These are phyloP conservation scores for Apocrypta bakeri DNA, from an alignment of 1,140 invertebrate species.

Conservation along the genomic window DNA sequence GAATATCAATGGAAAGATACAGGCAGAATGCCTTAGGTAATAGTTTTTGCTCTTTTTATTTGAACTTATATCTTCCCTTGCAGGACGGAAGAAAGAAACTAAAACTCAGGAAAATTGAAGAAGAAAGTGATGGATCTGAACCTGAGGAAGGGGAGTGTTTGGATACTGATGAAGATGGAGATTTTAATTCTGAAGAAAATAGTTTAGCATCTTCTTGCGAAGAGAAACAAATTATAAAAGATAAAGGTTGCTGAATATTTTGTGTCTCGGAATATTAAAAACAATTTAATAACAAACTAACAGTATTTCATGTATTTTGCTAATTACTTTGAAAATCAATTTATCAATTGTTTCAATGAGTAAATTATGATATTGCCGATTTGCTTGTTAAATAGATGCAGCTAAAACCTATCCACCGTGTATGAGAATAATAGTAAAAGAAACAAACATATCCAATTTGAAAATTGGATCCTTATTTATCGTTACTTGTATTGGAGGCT, in stretches of 20 bases:
- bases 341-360: not conserved
- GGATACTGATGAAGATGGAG: slow-evolving; percentile 71
- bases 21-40: slow-evolving; percentile 77
- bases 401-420: slow-evolving; percentile 87
- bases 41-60: slow-evolving; percentile 67
- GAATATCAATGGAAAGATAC: slow-evolving; percentile 76
- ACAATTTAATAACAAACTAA: too few relatives aligned
- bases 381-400: slow-evolving; percentile 77
- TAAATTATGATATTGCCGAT: not conserved
- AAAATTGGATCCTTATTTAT: slow-evolving; percentile 87
- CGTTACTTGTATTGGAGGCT: slow-evolving; percentile 90
- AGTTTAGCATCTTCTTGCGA: slow-evolving; percentile 56
- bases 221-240: slow-evolving; percentile 52
- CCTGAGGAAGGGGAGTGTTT: slow-evolving; percentile 82
- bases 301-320: too few relatives aligned
- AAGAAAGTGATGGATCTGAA: slow-evolving; percentile 59
- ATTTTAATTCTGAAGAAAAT: slow-evolving; percentile 56
- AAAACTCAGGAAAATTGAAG: slow-evolving; percentile 57
- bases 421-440: slow-evolving; percentile 88
- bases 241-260: slow-evolving; percentile 39
- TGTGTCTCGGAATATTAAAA: too few relatives aligned
- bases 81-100: slow-evolving; percentile 68
- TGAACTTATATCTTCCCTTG: slow-evolving; percentile 64
- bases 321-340: not conserved
- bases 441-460: slow-evolving; percentile 81